A percentile compares a stretch with the other conserved stretches of the same genome.
Conservation (phyloP, 1,140 invertebrate genomes). For the Tetragnatha versicolor region DNA sequence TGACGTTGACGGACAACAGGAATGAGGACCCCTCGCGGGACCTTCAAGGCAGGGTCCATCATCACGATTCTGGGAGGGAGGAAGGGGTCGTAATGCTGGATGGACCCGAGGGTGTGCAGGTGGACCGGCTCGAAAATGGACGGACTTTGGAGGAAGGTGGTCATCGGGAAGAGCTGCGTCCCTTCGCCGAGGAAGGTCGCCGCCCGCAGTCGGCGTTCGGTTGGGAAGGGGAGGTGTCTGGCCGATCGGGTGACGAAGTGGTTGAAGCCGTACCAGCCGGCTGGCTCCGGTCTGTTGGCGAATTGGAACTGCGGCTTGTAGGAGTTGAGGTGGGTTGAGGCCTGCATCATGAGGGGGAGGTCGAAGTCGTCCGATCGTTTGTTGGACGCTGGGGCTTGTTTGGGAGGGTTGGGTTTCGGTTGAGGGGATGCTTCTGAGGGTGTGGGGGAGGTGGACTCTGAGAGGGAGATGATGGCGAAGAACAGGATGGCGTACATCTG, state of each 20-base stretch:
- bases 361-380: too few relatives aligned
- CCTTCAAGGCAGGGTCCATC: not conserved
- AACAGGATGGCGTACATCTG: too few relatives aligned
- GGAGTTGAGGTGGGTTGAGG: not conserved
- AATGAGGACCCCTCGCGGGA: not conserved
- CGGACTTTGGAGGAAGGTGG: not conserved
- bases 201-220: not conserved
- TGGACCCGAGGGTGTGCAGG: not conserved
- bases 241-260: constrained; percentile 27
- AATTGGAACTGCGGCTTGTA: not conserved
- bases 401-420: too few relatives aligned
- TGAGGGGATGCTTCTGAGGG: too few relatives aligned
- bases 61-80: not conserved
- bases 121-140: not conserved
- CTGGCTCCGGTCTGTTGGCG: not conserved
- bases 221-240: not conserved
- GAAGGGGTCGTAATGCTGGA: not conserved
- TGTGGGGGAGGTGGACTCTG: too few relatives aligned
- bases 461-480: too few relatives aligned
- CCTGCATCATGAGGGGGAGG: too few relatives aligned
- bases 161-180: not conserved
- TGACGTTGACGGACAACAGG: not conserved
- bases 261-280: constrained; percentile 35
- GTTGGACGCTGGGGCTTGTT: too few relatives aligned
- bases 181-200: constrained; percentile 15